phyloP scores from a whole-genome alignment of 1,140 invertebrate genomes.

The Protaetia brevitarsis region DNA sequence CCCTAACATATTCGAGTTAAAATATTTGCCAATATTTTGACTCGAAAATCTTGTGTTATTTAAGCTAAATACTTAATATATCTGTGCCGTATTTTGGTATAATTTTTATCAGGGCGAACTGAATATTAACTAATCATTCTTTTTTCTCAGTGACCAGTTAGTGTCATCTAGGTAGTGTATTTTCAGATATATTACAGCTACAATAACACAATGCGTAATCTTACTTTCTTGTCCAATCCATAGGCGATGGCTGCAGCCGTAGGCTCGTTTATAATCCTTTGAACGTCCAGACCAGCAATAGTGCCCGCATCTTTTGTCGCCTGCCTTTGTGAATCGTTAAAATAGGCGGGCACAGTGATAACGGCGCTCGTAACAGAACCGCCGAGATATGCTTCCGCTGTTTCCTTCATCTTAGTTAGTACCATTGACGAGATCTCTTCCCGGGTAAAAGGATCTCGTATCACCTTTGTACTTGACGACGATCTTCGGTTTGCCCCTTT shows the following conservation, averaged over 20 bases:
- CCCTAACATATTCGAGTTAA: too few species aligned
- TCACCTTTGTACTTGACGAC: conserved; percentile 56
- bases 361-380: conserved; percentile 46
- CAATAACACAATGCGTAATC: neutral
- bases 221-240: conserved; percentile 63
- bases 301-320: conserved; percentile 54
- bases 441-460: conserved; percentile 57
- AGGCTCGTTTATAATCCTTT: conserved; percentile 70
- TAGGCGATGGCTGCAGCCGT: conserved; percentile 69
- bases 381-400: conserved; percentile 51
- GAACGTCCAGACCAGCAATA: conserved; percentile 62
- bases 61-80: too few species aligned
- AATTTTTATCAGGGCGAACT: neutral
- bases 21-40: too few species aligned
- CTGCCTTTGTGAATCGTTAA: conserved; percentile 47
- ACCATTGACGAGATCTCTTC: conserved; percentile 81
- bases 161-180: neutral
- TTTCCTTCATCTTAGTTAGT: conserved; percentile 75
- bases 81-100: too few species aligned
- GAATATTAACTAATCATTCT: neutral
- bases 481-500: conserved; percentile 59
- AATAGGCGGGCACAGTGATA: conserved; percentile 51
- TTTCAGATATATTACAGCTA: neutral
- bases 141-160: neutral
- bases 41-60: too few species aligned